These are phyloP conservation scores for Micromys minutus DNA, from an alignment of 2,113 vertebrate genomes.

Conservation along the genomic window DNA sequence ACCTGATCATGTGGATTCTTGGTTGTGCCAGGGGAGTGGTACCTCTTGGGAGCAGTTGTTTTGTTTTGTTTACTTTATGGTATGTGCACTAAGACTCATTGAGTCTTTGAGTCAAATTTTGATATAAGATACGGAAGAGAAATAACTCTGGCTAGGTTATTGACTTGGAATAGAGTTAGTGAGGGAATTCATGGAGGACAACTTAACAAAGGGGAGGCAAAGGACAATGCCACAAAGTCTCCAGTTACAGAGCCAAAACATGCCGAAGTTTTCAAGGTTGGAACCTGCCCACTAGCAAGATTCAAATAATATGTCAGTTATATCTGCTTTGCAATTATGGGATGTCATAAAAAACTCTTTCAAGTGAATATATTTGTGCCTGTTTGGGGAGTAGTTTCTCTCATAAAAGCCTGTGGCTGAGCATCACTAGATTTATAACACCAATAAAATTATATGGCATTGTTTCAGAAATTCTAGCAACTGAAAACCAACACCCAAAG, in stretches of 20 bases:
- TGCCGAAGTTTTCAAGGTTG: no score
- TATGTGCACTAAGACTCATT: not conserved
- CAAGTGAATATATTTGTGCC: not conserved
- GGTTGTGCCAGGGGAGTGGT: not conserved
- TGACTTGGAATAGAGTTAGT: not conserved
- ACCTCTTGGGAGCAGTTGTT: not conserved
- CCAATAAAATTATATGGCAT: not conserved
- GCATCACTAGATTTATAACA: not conserved
- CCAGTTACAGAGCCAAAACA: not conserved
- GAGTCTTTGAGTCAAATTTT: not conserved
- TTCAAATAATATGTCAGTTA: not conserved
- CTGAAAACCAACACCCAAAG: not conserved
- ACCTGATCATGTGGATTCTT: not conserved
- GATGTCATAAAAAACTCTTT: not conserved
- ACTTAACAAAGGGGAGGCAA: no score
- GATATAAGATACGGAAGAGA: not conserved
- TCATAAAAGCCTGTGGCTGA: not conserved
- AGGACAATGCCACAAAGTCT: not conserved
- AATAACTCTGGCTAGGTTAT: not conserved
- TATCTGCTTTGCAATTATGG: not conserved
- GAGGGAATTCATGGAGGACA: not conserved
- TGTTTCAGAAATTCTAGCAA: not conserved
- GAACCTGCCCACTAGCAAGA: not conserved
- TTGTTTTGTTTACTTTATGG: not conserved
- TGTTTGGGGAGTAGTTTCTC: not conserved